These are phyloP conservation scores for Hormiphora californensis DNA, from an alignment of 37 sponge, comb jelly and placozoan species.

Conservation along the genomic window DNA sequence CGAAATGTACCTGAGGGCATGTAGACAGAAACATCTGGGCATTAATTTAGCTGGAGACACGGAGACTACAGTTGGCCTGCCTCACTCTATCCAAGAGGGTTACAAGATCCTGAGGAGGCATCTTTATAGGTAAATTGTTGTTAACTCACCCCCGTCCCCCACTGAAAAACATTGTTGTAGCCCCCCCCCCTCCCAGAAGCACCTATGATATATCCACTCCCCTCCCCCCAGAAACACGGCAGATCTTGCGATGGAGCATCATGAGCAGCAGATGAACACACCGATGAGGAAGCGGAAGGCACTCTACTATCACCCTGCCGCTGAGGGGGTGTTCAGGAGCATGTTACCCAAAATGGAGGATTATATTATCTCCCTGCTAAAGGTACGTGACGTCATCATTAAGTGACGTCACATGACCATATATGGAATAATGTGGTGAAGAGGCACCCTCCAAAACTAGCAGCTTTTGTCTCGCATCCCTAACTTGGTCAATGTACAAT, in stretches of 20 bases:
- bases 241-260: slow-evolving; percentile 22
- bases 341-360: slow-evolving; percentile 69
- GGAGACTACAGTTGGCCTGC: slow-evolving; percentile 20
- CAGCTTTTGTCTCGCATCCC: no score
- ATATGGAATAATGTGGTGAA: no score
- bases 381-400: not conserved
- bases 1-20: slow-evolving; percentile 16
- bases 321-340: slow-evolving; percentile 70
- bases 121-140: no score
- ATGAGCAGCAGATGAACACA: slow-evolving; percentile 12
- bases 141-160: no score
- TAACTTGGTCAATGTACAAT: no score
- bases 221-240: no score
- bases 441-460: no score
- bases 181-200: no score
- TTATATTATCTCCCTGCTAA: slow-evolving; percentile 29
- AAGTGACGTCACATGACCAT: not conserved
- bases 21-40: slow-evolving; percentile 43
- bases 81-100: slow-evolving; percentile 39
- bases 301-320: slow-evolving; percentile 14
- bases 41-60: not conserved
- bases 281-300: slow-evolving; percentile 24
- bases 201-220: no score
- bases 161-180: no score
- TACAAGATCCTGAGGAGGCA: slow-evolving; percentile 2